These are phyloP conservation scores for Tetrax tetrax DNA, from an alignment of 2,113 vertebrate genomes.

Conservation along the genomic window DNA sequence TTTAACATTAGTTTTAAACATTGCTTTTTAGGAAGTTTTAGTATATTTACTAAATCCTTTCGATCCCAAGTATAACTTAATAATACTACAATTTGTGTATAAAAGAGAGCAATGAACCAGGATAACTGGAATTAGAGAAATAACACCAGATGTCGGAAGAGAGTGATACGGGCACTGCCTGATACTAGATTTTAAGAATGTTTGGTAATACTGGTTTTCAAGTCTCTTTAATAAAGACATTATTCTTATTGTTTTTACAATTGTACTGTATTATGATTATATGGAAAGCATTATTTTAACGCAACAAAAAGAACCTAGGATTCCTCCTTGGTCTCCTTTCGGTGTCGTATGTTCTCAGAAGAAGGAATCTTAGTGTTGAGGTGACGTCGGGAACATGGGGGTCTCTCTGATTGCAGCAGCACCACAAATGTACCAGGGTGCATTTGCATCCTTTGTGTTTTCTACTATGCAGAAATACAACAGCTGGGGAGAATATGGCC, in stretches of 20 bases:
- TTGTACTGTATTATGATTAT: neutral
- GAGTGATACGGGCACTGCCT: neutral
- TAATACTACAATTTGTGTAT: neutral
- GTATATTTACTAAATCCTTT: neutral
- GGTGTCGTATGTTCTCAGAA: neutral
- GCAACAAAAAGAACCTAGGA: neutral
- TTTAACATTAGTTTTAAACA: neutral
- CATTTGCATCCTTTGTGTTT: neutral
- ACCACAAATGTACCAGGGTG: neutral
- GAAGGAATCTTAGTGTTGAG: neutral
- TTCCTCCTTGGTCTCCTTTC: neutral
- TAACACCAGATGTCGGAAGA: neutral
- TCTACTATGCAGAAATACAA: neutral
- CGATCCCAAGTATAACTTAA: neutral
- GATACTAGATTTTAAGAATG: neutral
- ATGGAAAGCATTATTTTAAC: neutral
- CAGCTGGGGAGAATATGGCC: neutral
- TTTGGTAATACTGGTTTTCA: neutral
- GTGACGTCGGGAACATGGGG: fast-evolving
- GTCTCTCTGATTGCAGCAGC: neutral
- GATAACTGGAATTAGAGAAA: neutral
- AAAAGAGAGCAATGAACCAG: neutral
- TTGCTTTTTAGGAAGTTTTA: neutral
- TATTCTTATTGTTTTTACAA: neutral
- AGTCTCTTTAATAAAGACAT: neutral